phyloP scores from a whole-genome alignment of 2,888 invertebrate species.

The Protonemura montana region DNA sequence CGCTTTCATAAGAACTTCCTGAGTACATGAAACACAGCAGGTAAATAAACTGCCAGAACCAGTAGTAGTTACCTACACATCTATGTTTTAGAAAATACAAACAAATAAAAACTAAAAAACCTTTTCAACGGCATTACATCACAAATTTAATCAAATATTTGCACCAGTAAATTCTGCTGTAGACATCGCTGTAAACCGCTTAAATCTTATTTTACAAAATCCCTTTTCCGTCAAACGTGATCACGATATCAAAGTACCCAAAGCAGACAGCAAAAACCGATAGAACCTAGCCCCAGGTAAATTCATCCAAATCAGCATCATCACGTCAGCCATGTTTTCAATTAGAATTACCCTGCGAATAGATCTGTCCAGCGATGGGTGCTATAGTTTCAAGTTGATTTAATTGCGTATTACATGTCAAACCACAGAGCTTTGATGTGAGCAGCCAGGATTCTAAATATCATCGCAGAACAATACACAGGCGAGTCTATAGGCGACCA shows the following conservation, averaged over 20 bases:
- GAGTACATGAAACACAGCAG: no score
- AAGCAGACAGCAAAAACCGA: neutral
- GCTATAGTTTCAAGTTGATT: neutral
- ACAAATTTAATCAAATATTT: neutral
- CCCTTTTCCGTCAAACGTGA: neutral
- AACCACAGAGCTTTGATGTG: neutral
- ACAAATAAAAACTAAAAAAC: neutral
- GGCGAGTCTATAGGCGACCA: no score
- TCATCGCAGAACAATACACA: neutral
- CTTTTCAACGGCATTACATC: neutral
- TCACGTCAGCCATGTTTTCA: neutral
- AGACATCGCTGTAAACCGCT: neutral
- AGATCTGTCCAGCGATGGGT: neutral
- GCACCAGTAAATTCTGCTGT: neutral
- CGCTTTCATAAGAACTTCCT: no score
- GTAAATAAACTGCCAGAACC: no score
- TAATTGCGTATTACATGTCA: neutral
- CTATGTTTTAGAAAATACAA: no score
- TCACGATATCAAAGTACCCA: neutral
- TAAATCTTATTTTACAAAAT: neutral
- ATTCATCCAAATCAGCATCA: neutral
- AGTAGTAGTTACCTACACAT: no score
- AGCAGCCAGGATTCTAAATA: neutral
- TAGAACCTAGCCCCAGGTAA: neutral
- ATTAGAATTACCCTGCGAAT: neutral